A percentile compares a stretch with the other conserved stretches of the same genome.
Conservation (phyloP, 1,140 invertebrate species). For the Drosophila insularis region DNA sequence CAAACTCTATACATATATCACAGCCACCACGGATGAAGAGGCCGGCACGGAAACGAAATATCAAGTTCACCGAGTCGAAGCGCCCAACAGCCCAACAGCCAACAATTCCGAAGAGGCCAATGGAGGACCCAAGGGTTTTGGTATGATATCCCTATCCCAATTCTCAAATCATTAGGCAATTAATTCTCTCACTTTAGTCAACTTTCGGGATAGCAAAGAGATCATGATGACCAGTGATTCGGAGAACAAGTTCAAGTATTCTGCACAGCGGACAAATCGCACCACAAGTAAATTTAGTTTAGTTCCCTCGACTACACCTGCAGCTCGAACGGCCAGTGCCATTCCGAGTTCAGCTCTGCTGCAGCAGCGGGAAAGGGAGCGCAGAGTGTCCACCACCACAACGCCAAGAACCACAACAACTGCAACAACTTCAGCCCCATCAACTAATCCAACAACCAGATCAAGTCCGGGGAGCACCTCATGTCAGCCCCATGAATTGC, state of each 20-base stretch:
- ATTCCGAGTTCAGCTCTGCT: constrained; percentile 60
- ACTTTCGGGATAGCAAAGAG: constrained; percentile 83
- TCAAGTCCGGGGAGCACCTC: constrained; percentile 30
- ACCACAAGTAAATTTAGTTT: constrained; percentile 56
- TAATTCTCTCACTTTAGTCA: constrained; percentile 45
- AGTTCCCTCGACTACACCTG: constrained; percentile 48
- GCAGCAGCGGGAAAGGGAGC: constrained; percentile 51
- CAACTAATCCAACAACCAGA: constrained; percentile 21
- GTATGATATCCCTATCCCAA: constrained; percentile 33
- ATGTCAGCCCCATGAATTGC: constrained; percentile 84
- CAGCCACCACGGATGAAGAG: constrained; percentile 70
- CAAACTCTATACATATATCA: constrained; percentile 74
- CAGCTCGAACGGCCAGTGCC: constrained; percentile 60
- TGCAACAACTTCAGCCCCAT: constrained; percentile 11
- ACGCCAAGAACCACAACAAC: constrained; percentile 10
- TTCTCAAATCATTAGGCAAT: neutral
- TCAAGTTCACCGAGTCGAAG: constrained; percentile 63
- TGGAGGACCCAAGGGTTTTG: constrained; percentile 67
- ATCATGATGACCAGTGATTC: constrained; percentile 83
- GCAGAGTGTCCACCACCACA: constrained; percentile 28
- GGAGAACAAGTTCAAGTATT: constrained; percentile 82
- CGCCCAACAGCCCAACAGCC: constrained; percentile 26
- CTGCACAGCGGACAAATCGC: constrained; percentile 58
- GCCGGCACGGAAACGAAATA: constrained; percentile 70
- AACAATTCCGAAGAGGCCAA: constrained; percentile 57